Conservation (phyloP, 2,113 vertebrate species). For the Dicaeum eximium region DNA sequence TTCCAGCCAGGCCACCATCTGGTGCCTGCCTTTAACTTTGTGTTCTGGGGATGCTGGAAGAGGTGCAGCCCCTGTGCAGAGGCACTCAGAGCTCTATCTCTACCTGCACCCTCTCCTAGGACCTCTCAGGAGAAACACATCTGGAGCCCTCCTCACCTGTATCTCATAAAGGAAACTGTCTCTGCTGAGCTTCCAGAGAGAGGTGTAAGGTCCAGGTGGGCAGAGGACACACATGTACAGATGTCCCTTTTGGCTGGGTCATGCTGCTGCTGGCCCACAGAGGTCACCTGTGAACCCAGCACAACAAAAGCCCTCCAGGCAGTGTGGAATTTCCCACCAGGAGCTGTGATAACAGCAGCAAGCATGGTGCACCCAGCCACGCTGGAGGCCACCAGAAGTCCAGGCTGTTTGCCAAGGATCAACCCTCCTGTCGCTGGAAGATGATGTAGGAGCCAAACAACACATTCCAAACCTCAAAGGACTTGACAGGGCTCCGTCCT, state of each 20-base stretch:
- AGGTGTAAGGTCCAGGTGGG: background rate
- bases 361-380: accelerated
- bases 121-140: background rate
- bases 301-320: accelerated
- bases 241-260: background rate
- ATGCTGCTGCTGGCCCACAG: background rate
- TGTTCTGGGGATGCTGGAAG: background rate
- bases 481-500: background rate
- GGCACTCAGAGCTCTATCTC: background rate
- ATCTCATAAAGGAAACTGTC: background rate
- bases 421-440: accelerated
- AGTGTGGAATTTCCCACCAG: background rate
- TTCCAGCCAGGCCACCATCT: background rate
- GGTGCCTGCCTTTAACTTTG: background rate
- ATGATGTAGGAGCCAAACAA: background rate
- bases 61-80: background rate
- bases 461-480: background rate
- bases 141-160: background rate
- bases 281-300: background rate
- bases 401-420: background rate
- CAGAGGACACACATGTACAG: accelerated
- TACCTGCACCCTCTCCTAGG: background rate
- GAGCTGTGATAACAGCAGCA: background rate
- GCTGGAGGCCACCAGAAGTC: background rate
- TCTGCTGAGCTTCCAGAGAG: background rate